These are phyloP conservation scores for Triplophysa rosa DNA, from an alignment of 2,113 vertebrate genomes.

Conservation along the genomic window DNA sequence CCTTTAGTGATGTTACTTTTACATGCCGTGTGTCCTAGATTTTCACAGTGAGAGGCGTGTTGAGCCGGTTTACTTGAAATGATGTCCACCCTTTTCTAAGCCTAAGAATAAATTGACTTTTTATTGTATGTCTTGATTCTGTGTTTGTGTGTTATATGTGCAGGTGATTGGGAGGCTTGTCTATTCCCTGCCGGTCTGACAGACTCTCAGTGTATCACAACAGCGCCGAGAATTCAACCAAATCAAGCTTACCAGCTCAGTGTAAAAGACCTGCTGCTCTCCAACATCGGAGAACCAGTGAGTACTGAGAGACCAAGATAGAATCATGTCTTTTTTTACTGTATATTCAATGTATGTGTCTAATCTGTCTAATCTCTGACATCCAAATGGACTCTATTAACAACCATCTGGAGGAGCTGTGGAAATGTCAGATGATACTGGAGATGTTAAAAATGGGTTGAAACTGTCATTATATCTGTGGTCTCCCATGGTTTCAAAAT, in stretches of 20 bases:
- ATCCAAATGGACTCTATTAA: not conserved
- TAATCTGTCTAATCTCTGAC: not conserved
- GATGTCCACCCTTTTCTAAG: no score
- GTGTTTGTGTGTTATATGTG: not conserved
- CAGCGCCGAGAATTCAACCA: not conserved
- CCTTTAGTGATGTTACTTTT: no score
- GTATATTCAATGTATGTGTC: no score
- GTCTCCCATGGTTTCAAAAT: no score
- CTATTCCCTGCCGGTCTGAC: constrained; percentile 65
- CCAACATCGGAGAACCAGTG: constrained; percentile 75
- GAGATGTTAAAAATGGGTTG: not conserved
- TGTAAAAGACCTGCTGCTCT: constrained; percentile 89
- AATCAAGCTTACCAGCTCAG: constrained; percentile 71
- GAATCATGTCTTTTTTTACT: no score
- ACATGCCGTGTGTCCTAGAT: no score
- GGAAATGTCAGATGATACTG: not conserved
- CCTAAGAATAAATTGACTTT: no score
- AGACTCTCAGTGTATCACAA: constrained; percentile 42
- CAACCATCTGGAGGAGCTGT: not conserved
- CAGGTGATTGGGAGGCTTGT: constrained; percentile 75
- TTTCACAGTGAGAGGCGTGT: no score
- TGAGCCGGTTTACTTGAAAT: no score
- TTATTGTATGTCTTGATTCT: not conserved
- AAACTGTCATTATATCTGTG: no score
- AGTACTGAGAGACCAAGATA: not conserved